Evolutionary conservation across 2,888 invertebrate species (phyloP).

Genomic region (Hydropsyche betteni): DNA sequence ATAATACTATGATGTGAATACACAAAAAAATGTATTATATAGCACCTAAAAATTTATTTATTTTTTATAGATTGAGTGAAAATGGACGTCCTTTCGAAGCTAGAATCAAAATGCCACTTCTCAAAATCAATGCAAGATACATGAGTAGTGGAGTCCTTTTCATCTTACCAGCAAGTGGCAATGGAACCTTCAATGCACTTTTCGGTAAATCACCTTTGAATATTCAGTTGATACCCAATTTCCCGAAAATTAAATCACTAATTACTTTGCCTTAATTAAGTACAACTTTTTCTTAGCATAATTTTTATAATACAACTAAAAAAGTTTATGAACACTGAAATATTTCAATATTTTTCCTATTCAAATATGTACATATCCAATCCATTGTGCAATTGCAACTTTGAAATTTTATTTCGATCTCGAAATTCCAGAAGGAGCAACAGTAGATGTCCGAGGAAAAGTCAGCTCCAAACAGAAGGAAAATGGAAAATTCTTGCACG

Average conservation of each 20-base stretch:
- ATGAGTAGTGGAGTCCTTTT: slow-evolving; percentile 74
- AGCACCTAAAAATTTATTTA: background rate
- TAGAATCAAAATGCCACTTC: slow-evolving; percentile 70
- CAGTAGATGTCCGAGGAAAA: slow-evolving; percentile 68
- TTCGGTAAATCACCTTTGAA: slow-evolving; percentile 60
- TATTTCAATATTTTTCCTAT: no score
- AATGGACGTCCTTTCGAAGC: slow-evolving; percentile 74
- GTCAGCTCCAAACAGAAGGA: slow-evolving; percentile 63
- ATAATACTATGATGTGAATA: no score
- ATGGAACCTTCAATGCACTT: slow-evolving; percentile 73
- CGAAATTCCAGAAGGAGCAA: slow-evolving; percentile 64
- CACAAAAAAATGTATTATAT: no score
- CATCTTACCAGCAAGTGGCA: slow-evolving; percentile 76
- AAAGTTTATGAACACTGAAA: no score
- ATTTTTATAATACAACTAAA: no score
- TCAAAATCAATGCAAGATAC: slow-evolving; percentile 73
- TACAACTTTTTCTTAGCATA: no score
- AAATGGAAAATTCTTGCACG: slow-evolving; percentile 67
- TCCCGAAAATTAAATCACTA: no score
- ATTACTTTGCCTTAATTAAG: no score
- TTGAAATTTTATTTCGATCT: background rate
- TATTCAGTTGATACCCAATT: no score
- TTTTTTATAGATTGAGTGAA: slow-evolving; percentile 61
- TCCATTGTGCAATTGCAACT: no score
- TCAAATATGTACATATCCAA: no score